phyloP scores from a whole-genome alignment of 2,113 vertebrate genomes.

The Dicrurus megarhynchus region DNA sequence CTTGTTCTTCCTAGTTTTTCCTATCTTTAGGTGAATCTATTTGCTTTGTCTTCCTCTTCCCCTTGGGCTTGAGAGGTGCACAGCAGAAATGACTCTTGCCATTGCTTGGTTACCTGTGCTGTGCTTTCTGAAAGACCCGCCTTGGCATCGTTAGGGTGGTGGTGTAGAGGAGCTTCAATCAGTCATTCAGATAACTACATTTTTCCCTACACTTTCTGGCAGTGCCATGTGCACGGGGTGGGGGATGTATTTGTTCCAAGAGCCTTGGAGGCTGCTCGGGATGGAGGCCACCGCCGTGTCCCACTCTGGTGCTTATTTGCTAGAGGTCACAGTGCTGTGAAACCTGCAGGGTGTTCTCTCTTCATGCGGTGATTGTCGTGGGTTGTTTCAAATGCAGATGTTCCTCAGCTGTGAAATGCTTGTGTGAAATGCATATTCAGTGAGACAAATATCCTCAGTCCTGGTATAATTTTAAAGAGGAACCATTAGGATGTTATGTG shows the following conservation, averaged over 20 bases:
- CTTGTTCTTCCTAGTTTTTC: background rate
- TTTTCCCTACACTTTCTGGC: background rate
- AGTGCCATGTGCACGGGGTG: background rate
- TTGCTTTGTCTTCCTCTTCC: background rate
- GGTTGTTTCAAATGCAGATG: background rate
- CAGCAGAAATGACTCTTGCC: background rate
- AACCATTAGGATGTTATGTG: background rate
- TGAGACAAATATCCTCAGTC: background rate
- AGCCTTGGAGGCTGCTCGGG: fast-evolving
- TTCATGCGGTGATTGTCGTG: background rate
- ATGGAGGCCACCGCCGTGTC: fast-evolving
- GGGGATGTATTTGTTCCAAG: background rate
- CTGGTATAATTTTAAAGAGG: background rate
- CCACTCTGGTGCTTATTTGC: background rate
- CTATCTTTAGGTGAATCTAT: background rate
- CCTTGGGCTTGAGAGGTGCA: background rate
- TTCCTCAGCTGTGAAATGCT: background rate
- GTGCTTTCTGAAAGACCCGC: background rate
- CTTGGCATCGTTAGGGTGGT: background rate
- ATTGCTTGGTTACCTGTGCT: background rate
- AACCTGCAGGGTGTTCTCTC: background rate
- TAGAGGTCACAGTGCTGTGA: background rate
- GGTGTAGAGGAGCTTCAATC: background rate
- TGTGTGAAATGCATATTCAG: background rate
- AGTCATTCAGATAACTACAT: background rate